phyloP scores from a whole-genome alignment of 2,888 invertebrate genomes.

The Ephialtes manifestator region DNA sequence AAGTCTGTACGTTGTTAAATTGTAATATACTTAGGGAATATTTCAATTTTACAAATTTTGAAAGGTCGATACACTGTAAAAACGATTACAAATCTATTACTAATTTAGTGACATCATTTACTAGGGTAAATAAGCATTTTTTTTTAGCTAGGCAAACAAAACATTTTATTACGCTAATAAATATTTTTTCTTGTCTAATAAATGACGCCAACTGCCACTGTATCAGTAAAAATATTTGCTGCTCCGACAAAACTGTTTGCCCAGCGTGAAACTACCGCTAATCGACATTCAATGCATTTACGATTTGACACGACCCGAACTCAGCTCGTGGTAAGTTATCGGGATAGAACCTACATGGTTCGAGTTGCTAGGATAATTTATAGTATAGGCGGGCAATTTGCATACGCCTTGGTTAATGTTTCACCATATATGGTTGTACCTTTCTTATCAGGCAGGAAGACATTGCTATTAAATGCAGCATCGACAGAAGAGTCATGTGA shows the following conservation, averaged over 20 bases:
- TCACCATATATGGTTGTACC: constrained; percentile 20
- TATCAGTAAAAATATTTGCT: too few species aligned
- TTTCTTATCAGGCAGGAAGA: constrained; percentile 43
- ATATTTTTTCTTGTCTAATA: too few species aligned
- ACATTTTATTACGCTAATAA: too few species aligned
- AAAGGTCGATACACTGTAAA: neutral
- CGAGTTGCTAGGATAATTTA: constrained; percentile 71
- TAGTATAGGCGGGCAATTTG: constrained; percentile 74
- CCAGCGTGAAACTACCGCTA: neutral
- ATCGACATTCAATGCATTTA: constrained; percentile 45
- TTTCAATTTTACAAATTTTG: too few species aligned
- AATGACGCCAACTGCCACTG: too few species aligned
- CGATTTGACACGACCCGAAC: neutral
- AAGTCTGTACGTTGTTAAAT: neutral
- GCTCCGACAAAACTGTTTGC: too few species aligned
- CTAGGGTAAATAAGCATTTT: too few species aligned
- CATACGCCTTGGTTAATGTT: constrained; percentile 35
- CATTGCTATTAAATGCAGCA: constrained; percentile 18
- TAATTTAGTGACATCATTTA: too few species aligned
- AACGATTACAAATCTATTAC: too few species aligned
- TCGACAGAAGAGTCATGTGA: neutral
- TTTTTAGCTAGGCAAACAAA: too few species aligned
- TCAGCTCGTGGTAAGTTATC: constrained; percentile 74
- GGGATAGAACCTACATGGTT: constrained; percentile 73
- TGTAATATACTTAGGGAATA: constrained; percentile 43